These are phyloP conservation scores for Pitta sordida DNA, from an alignment of 2,113 vertebrate genomes.

Conservation along the genomic window DNA sequence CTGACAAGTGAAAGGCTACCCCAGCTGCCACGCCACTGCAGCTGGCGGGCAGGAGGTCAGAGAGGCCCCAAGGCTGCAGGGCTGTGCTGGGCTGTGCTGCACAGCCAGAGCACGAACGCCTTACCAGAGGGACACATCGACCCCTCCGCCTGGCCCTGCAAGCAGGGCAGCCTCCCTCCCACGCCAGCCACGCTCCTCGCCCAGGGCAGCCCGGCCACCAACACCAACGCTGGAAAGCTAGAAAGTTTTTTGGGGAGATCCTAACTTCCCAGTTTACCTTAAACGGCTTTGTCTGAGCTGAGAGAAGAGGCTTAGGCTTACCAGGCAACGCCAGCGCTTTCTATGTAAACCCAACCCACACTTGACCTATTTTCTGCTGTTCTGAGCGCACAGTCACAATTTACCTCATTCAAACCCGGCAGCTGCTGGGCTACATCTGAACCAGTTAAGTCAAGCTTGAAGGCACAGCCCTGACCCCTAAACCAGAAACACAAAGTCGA, in stretches of 20 bases:
- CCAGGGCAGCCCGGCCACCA: fast-evolving
- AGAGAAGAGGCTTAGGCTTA: slow-evolving; percentile 42
- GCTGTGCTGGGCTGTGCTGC: neutral
- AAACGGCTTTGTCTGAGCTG: slow-evolving; percentile 44
- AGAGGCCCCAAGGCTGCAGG: neutral
- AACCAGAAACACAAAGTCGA: neutral
- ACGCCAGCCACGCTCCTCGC: fast-evolving
- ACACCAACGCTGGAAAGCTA: neutral
- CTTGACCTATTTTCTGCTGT: slow-evolving; percentile 63
- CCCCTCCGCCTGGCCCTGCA: neutral
- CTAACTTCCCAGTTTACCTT: slow-evolving; percentile 50
- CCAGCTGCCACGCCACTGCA: neutral
- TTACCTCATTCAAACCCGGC: slow-evolving; percentile 47
- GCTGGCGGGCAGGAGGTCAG: neutral
- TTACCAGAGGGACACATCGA: fast-evolving
- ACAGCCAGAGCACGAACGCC: fast-evolving
- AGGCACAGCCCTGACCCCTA: slow-evolving; percentile 37
- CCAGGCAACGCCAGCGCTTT: slow-evolving; percentile 5
- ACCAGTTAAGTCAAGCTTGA: slow-evolving; percentile 46
- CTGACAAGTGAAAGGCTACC: neutral
- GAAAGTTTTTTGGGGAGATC: slow-evolving; percentile 5
- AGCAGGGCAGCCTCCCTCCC: neutral
- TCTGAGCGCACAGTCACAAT: slow-evolving; percentile 32
- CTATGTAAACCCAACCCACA: slow-evolving; percentile 62
- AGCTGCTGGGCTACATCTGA: slow-evolving; percentile 41